Evolutionary conservation across 2,888 invertebrate genomes (phyloP).

Genomic region (Calameuta filiformis): DNA sequence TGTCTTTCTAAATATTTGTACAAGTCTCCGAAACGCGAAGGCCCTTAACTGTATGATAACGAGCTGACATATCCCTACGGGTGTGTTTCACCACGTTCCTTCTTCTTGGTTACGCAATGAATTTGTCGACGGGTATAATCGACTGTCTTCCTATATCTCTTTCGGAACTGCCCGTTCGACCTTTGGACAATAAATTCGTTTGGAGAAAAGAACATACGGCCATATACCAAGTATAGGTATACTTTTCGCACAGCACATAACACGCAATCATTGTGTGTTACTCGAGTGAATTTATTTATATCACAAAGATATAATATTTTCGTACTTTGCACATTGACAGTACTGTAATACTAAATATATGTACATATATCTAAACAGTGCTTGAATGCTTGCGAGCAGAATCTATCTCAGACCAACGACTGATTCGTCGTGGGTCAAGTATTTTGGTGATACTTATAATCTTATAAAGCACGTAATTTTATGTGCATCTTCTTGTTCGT

Average conservation of each 20-base stretch:
- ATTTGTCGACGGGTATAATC: background rate
- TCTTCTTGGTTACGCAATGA: background rate
- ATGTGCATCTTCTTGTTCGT: background rate
- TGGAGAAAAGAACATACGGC: background rate
- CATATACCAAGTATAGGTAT: background rate
- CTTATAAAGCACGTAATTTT: background rate
- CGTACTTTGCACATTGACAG: no score
- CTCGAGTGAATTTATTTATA: background rate
- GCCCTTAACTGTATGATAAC: background rate
- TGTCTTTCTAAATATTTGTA: background rate
- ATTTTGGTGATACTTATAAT: background rate
- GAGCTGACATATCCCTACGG: background rate
- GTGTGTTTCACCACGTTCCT: background rate
- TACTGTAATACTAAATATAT: no score
- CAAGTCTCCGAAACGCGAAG: background rate
- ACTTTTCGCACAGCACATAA: background rate
- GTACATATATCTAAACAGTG: no score
- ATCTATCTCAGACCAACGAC: background rate
- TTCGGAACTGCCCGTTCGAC: background rate
- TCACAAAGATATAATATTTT: background rate
- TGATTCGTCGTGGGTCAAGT: background rate
- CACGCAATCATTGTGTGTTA: background rate
- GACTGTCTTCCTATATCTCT: background rate
- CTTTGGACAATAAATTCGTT: background rate
- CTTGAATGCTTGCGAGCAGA: background rate